Percentiles rank a stretch among this genome's conserved stretches.
These are phyloP conservation scores for Solenopsis fugax DNA, from an alignment of 1,140 invertebrate genomes.

Conservation along the genomic window DNA sequence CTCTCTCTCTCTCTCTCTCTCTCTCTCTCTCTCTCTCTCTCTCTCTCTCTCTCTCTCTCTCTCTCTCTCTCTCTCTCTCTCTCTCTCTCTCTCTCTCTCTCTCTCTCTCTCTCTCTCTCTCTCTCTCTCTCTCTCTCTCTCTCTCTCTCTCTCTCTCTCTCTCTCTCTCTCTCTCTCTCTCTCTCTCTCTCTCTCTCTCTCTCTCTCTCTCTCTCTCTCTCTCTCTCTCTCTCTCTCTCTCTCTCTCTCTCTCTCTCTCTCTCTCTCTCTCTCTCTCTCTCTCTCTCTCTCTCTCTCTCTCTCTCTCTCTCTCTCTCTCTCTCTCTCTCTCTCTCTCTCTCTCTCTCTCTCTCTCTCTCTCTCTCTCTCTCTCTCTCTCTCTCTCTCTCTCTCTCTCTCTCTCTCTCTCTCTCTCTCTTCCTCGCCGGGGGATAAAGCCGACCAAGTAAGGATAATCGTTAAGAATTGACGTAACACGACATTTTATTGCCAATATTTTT, in stretches of 20 bases:
- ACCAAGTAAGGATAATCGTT: constrained; percentile 49
- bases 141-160: background rate
- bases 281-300: constrained; percentile 2
- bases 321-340: constrained; percentile 1
- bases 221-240: background rate
- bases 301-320: background rate
- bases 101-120: background rate
- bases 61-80: background rate
- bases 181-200: background rate
- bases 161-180: no score
- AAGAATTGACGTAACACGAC: constrained; percentile 64
- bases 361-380: background rate
- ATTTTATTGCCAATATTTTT: constrained; percentile 72
- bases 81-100: no score
- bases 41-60: background rate
- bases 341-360: constrained; percentile 4
- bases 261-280: background rate
- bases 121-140: background rate
- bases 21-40: background rate
- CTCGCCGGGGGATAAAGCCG: background rate
- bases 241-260: background rate
- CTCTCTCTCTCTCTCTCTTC: background rate
- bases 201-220: background rate
- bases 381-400: background rate
- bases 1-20: no score